Percentiles rank a stretch among this genome's conserved stretches.
phyloP scores from a whole-genome alignment of 2,888 invertebrate genomes.

The Stenoptilia bipunctidactyla region DNA sequence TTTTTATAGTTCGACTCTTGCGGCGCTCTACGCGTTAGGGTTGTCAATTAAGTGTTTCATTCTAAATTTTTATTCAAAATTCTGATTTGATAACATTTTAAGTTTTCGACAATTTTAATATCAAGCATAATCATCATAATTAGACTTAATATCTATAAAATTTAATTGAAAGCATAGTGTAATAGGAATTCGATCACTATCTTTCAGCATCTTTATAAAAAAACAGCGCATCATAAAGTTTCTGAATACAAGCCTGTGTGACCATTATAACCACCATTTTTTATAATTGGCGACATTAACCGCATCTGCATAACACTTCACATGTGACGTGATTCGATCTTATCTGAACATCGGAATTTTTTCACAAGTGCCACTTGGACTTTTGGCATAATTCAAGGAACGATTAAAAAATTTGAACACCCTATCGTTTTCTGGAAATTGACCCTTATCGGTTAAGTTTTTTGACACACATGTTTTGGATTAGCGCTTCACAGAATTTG shows the following conservation, averaged over 20 bases:
- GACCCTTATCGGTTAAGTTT: constrained; percentile 58
- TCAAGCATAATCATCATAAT: no score
- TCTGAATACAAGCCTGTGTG: no score
- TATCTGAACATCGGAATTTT: background rate
- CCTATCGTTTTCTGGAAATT: constrained; percentile 53
- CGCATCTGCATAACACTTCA: background rate
- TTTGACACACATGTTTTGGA: constrained; percentile 64
- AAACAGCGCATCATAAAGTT: no score
- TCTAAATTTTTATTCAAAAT: no score
- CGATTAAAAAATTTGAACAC: constrained; percentile 6
- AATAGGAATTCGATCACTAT: no score
- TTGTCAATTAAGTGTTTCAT: background rate
- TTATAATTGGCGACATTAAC: constrained; percentile 1
- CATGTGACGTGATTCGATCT: constrained; percentile 3
- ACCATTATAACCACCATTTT: background rate
- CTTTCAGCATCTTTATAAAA: no score
- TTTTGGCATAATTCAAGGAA: constrained; percentile 1
- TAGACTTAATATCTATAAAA: no score
- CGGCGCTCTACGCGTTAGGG: background rate
- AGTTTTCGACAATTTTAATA: no score
- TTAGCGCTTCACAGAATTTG: constrained; percentile 62
- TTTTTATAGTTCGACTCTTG: background rate
- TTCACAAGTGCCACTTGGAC: background rate
- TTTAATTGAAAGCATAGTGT: no score
- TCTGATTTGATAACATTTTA: no score